Evolutionary conservation across 2,888 invertebrate species (phyloP), one percentile per base, ranked within the genome.

Genomic region (Cataglyphis livida): DNA sequence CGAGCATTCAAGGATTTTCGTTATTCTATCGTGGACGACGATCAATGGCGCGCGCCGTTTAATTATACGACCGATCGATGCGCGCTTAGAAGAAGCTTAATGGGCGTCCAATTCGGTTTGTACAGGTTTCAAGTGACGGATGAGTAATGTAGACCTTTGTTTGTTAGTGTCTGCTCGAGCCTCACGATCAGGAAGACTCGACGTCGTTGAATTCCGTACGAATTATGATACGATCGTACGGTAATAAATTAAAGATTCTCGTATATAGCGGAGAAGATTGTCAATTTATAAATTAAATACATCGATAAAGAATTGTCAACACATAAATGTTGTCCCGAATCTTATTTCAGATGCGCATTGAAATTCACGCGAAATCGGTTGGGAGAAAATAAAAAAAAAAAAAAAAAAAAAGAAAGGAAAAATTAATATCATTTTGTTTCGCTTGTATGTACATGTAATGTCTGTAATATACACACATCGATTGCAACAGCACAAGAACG

Each of bases 141-240:
- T 81, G 75, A 74, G 35, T 74, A 62, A 51, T 66, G 64, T 68
- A 44, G 57, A 41, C 54, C 38, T 85, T 85, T 88, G 87, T 88
- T 88, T 86, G 86, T 88, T 59, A 84, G 54, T 28, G 54, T 76
- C 65, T 15, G 44, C 15, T 9, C 38, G 35, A 5, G 18, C 18
- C 51, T 38, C 25, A 25, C 28, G 4, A 66, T 28, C 66, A 21
- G 10, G n/a, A 76, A 66, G 54, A 38, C n/a, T 10, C 15, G 51
- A 68, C 18, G 21, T 38, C 9, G 25, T 21, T 48, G 18, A 75
- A 75, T 59, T 32, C 3, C 18, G 3, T 32, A 32, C 44, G 32
- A 54, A 44, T 35, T 79, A n/a, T 66, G 35, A 48, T 41, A 32
- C 25, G 38, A 0, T 7, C 28, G 25, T 25, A 68, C 21, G 32